Base-by-base conservation (phyloP, 2,113 vertebrate species). In the Toxotes chatareus region DNA sequence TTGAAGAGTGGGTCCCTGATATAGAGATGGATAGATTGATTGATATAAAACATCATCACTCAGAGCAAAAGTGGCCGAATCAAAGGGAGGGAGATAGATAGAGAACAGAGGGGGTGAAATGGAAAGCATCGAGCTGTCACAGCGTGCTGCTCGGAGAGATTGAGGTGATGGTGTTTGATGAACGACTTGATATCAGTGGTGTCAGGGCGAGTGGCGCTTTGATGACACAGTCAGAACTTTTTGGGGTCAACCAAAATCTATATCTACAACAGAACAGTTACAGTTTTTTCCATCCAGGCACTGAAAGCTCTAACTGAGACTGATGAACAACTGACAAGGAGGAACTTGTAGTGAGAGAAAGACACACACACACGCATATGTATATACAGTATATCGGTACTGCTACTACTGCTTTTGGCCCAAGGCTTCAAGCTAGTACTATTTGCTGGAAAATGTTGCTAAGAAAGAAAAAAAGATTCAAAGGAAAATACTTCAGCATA, bases 151-250 rank as follows among this genome's bases (percentile, higher is more conserved):
- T 80, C 63, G 9, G 63, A 80, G 59, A 72, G 73, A 79, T 71
- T 62, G 73, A 83, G 70, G 60, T 66, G 68, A 77, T 76, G 72
- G 72, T 57, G 63, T 83, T 75, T 88, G 82, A 89, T 86, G 64
- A 82, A 60, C 14, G 7, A 57, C 68, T 79, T 78, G 66, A 81
- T 84, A 70, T 85, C 77, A 70, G 56, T 46, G 59, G 21, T 69
- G 79, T 81, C 63, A 42, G 31, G 32, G 23, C 9, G 16, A 62
- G 51, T 47, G 68, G 72, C 1, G 31, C 75, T 88, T 88, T 79
- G 66, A 87, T 86, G 88, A 73, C 71, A 56, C 73, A 69, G 62
- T 82, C 76, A 66, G 49, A 85, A 79, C 38, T 71, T 83, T 82
- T 84, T 11, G 64, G 51, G 72, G 74, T 64, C 40, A 73, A 80